Evolutionary conservation across 2,797 vertebrate genomes (phyloP).

Genomic region (Falco rusticolus): DNA sequence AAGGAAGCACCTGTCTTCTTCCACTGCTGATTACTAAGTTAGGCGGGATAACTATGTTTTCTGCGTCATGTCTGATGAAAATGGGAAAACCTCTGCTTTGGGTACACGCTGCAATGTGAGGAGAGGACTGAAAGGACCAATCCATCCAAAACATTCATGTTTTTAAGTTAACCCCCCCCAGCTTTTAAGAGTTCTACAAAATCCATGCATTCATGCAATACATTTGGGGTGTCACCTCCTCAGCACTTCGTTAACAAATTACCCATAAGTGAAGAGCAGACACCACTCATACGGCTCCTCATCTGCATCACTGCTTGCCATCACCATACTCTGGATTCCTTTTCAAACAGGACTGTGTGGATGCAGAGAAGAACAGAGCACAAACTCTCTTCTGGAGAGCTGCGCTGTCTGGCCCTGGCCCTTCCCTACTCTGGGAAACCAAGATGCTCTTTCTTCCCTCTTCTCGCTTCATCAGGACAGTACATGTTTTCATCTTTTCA

Average conservation of each 20-base stretch:
- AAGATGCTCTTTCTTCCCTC: background rate
- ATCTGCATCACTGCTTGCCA: background rate
- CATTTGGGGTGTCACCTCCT: background rate
- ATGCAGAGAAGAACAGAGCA: background rate
- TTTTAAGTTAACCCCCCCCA: background rate
- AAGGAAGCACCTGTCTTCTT: background rate
- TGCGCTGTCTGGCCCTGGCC: background rate
- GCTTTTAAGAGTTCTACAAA: background rate
- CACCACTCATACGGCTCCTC: rapidly evolving
- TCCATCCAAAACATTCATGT: background rate
- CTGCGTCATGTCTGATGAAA: background rate
- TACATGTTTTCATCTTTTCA: background rate
- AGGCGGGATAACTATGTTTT: background rate
- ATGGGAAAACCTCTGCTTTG: background rate
- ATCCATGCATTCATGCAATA: rapidly evolving
- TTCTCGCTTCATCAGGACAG: background rate
- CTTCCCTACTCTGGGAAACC: background rate
- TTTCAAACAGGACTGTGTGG: background rate
- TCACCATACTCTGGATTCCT: background rate
- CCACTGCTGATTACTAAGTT: background rate
- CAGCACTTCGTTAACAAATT: background rate
- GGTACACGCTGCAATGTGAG: background rate
- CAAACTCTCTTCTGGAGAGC: background rate
- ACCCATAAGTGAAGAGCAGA: rapidly evolving
- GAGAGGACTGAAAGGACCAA: background rate